Evolutionary conservation across 1,140 invertebrate species (phyloP).

Genomic region (Brachionus rubens): DNA sequence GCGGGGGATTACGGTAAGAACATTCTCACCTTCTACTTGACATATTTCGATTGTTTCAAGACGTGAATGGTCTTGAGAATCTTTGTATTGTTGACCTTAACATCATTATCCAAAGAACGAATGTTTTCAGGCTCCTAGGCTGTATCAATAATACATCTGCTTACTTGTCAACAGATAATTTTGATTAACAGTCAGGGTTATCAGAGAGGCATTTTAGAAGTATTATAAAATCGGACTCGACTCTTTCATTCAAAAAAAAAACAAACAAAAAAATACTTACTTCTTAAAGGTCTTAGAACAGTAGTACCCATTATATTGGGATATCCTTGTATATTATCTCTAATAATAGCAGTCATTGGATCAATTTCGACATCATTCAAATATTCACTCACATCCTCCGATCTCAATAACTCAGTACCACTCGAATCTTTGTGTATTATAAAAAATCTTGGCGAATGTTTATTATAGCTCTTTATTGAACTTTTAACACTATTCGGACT

Average conservation of each 20-base stretch:
- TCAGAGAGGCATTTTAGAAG: too few relatives aligned
- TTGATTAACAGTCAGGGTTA: too few relatives aligned
- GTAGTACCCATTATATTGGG: conserved; percentile 45
- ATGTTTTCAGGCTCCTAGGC: too few relatives aligned
- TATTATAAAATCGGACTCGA: not conserved
- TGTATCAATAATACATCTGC: too few relatives aligned
- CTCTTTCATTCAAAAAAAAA: not conserved
- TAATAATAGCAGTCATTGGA: conserved; percentile 55
- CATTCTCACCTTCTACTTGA: too few relatives aligned
- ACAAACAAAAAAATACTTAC: not conserved
- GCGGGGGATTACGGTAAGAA: too few relatives aligned
- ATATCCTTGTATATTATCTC: conserved; percentile 52
- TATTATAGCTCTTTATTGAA: conserved; percentile 10
- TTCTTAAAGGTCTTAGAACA: conserved; percentile 43
- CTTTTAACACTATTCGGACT: not conserved
- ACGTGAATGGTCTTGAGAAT: too few relatives aligned
- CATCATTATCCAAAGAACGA: too few relatives aligned
- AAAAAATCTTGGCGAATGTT: conserved; percentile 51
- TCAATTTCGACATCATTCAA: conserved; percentile 50
- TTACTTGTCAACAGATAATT: too few relatives aligned
- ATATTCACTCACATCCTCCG: conserved; percentile 56
- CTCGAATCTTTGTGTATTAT: conserved; percentile 57
- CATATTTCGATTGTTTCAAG: too few relatives aligned
- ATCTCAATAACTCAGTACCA: conserved; percentile 57
- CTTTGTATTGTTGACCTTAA: too few relatives aligned